phyloP scores from a whole-genome alignment of 2,113 vertebrate genomes.

The Felis catus region DNA sequence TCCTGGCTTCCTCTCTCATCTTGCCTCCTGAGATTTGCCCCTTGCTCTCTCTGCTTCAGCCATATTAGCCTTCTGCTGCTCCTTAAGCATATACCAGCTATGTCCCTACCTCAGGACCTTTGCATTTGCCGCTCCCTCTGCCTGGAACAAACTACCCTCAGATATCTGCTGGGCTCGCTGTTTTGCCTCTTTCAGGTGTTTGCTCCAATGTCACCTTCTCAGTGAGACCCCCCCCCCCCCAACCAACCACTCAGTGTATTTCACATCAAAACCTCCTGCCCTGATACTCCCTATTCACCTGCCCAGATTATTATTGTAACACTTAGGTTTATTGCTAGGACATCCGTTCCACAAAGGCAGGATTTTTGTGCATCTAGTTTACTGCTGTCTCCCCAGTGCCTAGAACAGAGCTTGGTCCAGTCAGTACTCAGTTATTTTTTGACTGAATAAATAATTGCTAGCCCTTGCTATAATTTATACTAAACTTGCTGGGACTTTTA shows the following conservation, averaged over 20 bases:
- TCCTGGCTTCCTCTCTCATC: not conserved
- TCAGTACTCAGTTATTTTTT: not conserved
- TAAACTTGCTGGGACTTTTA: not conserved
- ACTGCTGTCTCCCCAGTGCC: not conserved
- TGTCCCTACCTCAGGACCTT: not conserved
- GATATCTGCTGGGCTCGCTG: not conserved
- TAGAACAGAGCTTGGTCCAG: not conserved
- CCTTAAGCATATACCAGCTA: not conserved
- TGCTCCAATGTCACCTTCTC: not conserved
- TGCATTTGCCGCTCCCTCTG: not conserved
- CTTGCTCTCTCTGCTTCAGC: not conserved
- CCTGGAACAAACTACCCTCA: not conserved
- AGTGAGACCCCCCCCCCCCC: not conserved
- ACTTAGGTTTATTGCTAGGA: not conserved
- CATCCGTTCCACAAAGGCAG: not conserved
- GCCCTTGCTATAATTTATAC: not conserved
- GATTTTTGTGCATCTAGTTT: not conserved
- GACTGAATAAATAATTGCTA: not conserved
- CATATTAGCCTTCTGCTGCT: not conserved
- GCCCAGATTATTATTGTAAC: too few species aligned
- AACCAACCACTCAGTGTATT: not conserved
- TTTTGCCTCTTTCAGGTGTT: not conserved
- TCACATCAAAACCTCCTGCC: not conserved
- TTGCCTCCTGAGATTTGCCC: not conserved
- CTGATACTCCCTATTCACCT: not conserved